These are phyloP conservation scores for Atherinosoma microstoma DNA, from an alignment of 2,797 vertebrate genomes.

Conservation along the genomic window DNA sequence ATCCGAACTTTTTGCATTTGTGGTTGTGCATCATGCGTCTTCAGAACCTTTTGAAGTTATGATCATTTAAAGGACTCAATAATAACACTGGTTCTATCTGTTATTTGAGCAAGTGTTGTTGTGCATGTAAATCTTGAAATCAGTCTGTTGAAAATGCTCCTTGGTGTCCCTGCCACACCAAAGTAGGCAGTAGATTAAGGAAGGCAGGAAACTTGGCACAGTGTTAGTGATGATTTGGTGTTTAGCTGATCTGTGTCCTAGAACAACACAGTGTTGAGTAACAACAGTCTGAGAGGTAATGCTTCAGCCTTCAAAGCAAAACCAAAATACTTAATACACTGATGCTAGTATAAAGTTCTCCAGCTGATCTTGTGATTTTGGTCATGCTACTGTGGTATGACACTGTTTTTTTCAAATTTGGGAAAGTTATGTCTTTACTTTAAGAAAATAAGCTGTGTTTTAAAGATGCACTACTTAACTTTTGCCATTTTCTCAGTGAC, in stretches of 20 bases:
- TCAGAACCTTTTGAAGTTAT: neutral
- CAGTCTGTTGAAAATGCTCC: conserved; percentile 3
- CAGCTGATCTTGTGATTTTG: conserved; percentile 7
- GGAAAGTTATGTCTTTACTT: neutral
- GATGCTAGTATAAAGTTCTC: neutral
- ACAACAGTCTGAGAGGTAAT: conserved; percentile 17
- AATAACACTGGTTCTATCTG: neutral
- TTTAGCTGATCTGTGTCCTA: conserved; percentile 43
- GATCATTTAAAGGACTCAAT: neutral
- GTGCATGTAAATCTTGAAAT: neutral
- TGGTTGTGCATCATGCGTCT: neutral
- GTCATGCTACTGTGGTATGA: neutral
- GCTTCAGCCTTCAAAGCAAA: neutral
- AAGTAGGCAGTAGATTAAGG: conserved; percentile 54
- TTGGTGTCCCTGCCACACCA: conserved; percentile 20
- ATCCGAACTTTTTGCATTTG: neutral
- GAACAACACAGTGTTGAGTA: conserved; percentile 32
- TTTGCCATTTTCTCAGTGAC: too few relatives aligned
- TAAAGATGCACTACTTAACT: neutral
- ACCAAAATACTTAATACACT: neutral
- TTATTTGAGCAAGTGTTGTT: neutral
- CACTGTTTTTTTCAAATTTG: neutral
- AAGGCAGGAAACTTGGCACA: conserved; percentile 33
- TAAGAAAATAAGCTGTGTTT: neutral
- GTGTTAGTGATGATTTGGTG: conserved; percentile 32